Evolutionary conservation across 2,113 vertebrate species (phyloP), one percentile per base, ranked within the genome.

Genomic region (Alethe diademata): DNA sequence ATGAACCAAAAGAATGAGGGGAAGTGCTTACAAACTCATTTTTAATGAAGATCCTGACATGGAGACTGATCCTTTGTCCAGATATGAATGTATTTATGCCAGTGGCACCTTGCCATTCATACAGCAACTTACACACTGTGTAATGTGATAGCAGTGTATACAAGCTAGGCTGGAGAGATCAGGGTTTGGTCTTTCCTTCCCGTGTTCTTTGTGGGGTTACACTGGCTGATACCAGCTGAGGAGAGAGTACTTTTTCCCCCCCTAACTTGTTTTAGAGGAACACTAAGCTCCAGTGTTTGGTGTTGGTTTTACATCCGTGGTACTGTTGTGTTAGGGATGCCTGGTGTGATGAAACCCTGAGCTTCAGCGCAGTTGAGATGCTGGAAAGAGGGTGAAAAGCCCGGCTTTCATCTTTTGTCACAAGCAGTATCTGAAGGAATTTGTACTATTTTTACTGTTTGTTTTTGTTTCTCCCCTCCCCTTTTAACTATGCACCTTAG

Each of bases 401-500:
- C 75, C 71, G 80, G 82, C 95, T 94, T 93, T 94, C 93, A 79
- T 93, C 96, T 94, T 93, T 62, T 88, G 92, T 94, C 79, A 58
- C 94, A 88, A 92, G 67, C 16, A 94, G 82, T 47, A 92, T 89
- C 95, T 87, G 82, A 73, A 95, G 92, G 96, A 96, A 97, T 97
- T 84, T 74, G 94, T 66, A 70, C 94, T 97, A 97, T 97, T 96
- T 96, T 94, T 78, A 92, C 92, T 97, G 96, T 95, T 97, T 96
- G 95, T 96, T 97, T 97, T 97, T 90, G 88, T 94, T 95, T 93
- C 92, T 94, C 94, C 95, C 94, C 96, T 97, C 94, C 95, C 88
- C 96, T 96, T 93, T 86, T 95, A 97, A 78, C 92, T 94, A 93
- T 92, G 88, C 88, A 96, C 96, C 96, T 96, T 92, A 83, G 88